These are phyloP conservation scores for Vanacampus margaritifer DNA, from an alignment of 2,113 vertebrate genomes.

Conservation along the genomic window DNA sequence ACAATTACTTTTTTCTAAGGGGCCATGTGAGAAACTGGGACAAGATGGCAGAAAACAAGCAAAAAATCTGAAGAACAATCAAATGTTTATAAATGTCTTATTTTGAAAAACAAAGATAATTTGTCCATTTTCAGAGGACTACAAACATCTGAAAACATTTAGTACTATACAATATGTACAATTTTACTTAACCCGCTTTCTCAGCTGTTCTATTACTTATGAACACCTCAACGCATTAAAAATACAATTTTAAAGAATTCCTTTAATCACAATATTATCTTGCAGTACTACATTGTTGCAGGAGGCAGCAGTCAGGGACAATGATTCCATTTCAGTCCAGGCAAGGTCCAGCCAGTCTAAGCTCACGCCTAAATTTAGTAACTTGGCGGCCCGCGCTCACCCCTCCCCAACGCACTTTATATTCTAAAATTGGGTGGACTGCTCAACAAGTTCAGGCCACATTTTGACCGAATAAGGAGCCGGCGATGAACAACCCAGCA, in stretches of 20 bases:
- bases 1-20: background rate
- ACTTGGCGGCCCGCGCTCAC: slow-evolving; percentile 15
- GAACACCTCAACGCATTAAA: too few relatives aligned
- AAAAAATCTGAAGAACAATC: too few relatives aligned
- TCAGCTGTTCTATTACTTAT: too few relatives aligned
- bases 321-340: slow-evolving; percentile 35
- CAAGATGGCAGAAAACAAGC: background rate
- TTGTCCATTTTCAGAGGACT: too few relatives aligned
- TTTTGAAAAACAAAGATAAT: too few relatives aligned
- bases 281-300: background rate
- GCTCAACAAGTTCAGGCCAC: slow-evolving; percentile 58
- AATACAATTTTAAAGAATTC: background rate
- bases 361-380: slow-evolving; percentile 62
- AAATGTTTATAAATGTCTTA: too few relatives aligned
- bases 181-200: too few relatives aligned
- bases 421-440: slow-evolving; percentile 64
- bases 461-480: slow-evolving; percentile 73
- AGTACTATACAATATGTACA: too few relatives aligned
- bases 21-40: background rate
- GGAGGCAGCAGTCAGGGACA: slow-evolving; percentile 24
- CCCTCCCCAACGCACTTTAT: slow-evolving; percentile 49
- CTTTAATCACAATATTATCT: background rate
- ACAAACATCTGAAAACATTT: too few relatives aligned
- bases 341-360: slow-evolving; percentile 34
- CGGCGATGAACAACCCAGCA: slow-evolving; percentile 28